Base-by-base conservation (phyloP, 30 jellyfish, hydroid and myxozoan genomes). In the Turritopsis dohrnii region DNA sequence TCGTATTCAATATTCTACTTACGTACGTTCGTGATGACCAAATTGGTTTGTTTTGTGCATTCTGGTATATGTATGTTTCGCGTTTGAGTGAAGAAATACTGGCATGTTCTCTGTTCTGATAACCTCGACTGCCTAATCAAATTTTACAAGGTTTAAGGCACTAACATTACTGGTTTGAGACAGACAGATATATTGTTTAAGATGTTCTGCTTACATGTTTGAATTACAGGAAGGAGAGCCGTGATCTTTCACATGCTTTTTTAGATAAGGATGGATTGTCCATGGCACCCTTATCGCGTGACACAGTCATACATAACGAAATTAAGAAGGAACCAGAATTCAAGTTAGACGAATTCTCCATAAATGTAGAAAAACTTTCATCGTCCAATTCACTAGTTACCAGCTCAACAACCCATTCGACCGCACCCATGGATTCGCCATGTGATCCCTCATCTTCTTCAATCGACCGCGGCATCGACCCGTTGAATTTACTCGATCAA, bases 381-480 rank as follows among this genome's bases (percentile, higher is more conserved):
- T 28, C 89, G 28, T 82, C 89, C 21, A 82, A 71, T 71, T 71
- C 89, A 28, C 20, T 54, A 27, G 89, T 82, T 9, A 65, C 89
- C 17, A 82, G 89, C 72, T 82, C 89, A 29, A 53, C 88, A 5
- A 81, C 88, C 29, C 71, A 82, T 65, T 54, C 72, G 1, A 71
- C 92, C 52, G 84, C 81, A 60, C 83, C 96, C 82, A 18, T 85
- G 25, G 98, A 93, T 81, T 93, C 98, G 16, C 98, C 98, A 18
- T 96, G 95, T 53, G 96, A 89, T 18, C 98, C 98, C 0, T 88
- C 98, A 22, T 93, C 98, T 18, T 93, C 98, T 3, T 89, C 98
- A 41, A 90, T 80, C 29, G 98, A 93, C 87, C 74, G 98, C 71
- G 98, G 98, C 18, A 89, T 93, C 84, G 98, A 93, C 69, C 96